Evolutionary conservation across 2,888 invertebrate genomes (phyloP).

Genomic region (Aelia acuminata): DNA sequence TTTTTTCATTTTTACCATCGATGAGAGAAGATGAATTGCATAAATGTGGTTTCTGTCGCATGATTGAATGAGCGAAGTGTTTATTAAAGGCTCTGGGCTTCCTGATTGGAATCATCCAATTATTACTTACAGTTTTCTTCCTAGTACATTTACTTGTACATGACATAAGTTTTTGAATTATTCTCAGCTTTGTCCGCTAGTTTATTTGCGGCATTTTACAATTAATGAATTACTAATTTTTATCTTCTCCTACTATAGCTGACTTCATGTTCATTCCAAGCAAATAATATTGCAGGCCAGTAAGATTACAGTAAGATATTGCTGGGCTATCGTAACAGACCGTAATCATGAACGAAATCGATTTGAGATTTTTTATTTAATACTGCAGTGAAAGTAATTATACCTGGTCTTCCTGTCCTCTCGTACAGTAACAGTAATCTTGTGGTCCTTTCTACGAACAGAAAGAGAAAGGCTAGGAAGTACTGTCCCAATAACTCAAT

Average conservation of each 20-base stretch:
- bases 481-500: not conserved
- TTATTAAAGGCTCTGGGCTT: too few relatives aligned
- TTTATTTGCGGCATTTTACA: too few relatives aligned
- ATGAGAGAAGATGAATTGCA: too few relatives aligned
- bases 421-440: constrained; percentile 42
- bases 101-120: too few relatives aligned
- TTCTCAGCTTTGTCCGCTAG: too few relatives aligned
- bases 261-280: not conserved
- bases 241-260: not conserved
- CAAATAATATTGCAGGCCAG: not conserved
- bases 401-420: not conserved
- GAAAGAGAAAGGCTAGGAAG: not conserved
- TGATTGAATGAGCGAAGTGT: too few relatives aligned
- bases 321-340: not conserved
- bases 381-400: constrained; percentile 8
- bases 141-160: too few relatives aligned
- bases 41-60: too few relatives aligned
- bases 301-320: not conserved
- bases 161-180: too few relatives aligned
- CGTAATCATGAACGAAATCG: not conserved
- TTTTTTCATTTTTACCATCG: too few relatives aligned
- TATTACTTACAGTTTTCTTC: too few relatives aligned
- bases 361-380: not conserved
- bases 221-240: too few relatives aligned
- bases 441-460: constrained; percentile 4